Evolutionary conservation across 2,888 invertebrate species (phyloP).

Genomic region (Macrophya alboannulata): DNA sequence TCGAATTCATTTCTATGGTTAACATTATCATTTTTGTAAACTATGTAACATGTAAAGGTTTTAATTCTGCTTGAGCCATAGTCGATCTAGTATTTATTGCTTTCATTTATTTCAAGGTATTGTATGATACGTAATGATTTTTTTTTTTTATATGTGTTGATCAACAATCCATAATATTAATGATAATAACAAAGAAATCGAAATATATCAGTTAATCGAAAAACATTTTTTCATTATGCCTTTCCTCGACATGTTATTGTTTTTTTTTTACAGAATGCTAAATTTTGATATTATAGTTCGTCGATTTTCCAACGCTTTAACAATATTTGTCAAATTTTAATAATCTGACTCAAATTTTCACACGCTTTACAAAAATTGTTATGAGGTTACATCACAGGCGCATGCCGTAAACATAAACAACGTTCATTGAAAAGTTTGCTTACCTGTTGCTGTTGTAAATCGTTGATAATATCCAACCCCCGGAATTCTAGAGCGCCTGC

Average conservation of each 20-base stretch:
- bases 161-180: slow-evolving; percentile 4
- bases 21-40: neutral
- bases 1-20: neutral
- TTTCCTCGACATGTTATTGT: neutral
- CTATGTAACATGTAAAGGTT: neutral
- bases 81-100: slow-evolving; percentile 18
- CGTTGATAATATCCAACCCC: neutral
- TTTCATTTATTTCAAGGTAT: slow-evolving; percentile 6
- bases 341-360: neutral
- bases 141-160: neutral
- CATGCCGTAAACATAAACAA: slow-evolving; percentile 9
- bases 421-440: neutral
- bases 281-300: neutral
- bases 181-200: neutral
- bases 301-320: neutral
- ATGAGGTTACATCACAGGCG: slow-evolving; percentile 2
- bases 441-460: slow-evolving; percentile 23
- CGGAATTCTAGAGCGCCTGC: neutral
- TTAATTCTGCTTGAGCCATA: neutral
- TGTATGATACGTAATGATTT: slow-evolving; percentile 19
- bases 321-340: neutral
- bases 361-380: neutral
- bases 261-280: neutral
- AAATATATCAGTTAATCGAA: slow-evolving; percentile 29
- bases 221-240: neutral